A percentile compares a stretch with the other conserved stretches of the same genome.
Conservation (phyloP, 2,888 invertebrate species). For the Therioaphis trifolii region DNA sequence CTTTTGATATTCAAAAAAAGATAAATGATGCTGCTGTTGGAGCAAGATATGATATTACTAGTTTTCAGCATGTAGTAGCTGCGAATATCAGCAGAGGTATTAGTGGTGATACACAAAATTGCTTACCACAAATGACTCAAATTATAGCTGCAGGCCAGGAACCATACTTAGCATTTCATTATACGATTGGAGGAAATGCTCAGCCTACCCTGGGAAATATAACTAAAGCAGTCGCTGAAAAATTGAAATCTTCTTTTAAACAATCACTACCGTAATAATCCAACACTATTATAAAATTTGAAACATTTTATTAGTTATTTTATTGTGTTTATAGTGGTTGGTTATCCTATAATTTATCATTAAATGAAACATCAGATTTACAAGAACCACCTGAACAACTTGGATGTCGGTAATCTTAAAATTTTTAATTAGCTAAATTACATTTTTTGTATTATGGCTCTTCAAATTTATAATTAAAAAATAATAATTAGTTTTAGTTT, state of each 20-base stretch:
- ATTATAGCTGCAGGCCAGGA: conserved; percentile 69
- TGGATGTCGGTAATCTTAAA: conserved; percentile 59
- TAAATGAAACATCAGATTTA: conserved; percentile 32
- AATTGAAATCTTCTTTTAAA: conserved; percentile 78
- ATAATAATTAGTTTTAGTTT: conserved; percentile 75
- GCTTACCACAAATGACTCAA: conserved; percentile 66
- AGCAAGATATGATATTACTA: conserved; percentile 78
- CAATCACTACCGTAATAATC: conserved; percentile 76
- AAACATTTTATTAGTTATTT: background rate
- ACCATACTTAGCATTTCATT: conserved; percentile 90
- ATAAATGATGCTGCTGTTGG: conserved; percentile 83
- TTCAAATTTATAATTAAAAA: background rate
- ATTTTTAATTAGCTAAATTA: background rate
- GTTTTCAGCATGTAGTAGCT: conserved; percentile 87
- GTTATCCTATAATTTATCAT: conserved; percentile 48
- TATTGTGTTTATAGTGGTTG: conserved; percentile 63
- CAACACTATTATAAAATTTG: conserved; percentile 55
- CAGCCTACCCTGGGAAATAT: conserved; percentile 88
- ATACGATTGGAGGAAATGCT: conserved; percentile 87
- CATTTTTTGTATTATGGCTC: background rate
- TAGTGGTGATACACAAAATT: conserved; percentile 72
- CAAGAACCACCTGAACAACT: conserved; percentile 64
- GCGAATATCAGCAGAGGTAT: conserved; percentile 83
- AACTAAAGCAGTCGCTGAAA: conserved; percentile 91
- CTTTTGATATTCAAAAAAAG: conserved; percentile 80